Evolutionary conservation across 1,140 invertebrate genomes (phyloP), one percentile per base, ranked within the genome.

Genomic region (Zaprionus capensis): DNA sequence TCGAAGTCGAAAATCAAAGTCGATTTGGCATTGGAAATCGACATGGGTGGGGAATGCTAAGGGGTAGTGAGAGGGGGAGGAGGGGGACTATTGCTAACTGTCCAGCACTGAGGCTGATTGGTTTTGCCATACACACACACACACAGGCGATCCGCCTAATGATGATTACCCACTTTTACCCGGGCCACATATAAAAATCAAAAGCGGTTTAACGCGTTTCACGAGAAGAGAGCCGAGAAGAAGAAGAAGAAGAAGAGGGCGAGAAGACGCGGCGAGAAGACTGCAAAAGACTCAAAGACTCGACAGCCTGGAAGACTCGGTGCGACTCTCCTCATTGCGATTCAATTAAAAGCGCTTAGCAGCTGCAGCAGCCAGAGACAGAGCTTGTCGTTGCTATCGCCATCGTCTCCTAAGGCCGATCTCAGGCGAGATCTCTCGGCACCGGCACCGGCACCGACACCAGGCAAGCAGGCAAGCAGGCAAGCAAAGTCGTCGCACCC

Each of bases 151-250:
- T 38, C 66, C 24, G 57, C 73, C 83, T 87, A 87, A 87, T 87
- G 83, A 87, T 87, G 83, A 87, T 87, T 87, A 88, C 83, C 84
- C 83, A 87, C 83, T 87, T 87, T 87, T 87, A 87, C 83, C 84
- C 77, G 76, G 46, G 56, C 67, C 58, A 69, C 26, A 59, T 56
- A 78, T 87, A 87, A 87, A 87, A 87, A 87, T 87, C 83, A 87
- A 87, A 87, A 87, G 83, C 83, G 83, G 83, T 87, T 87, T 87
- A 88, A 87, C 83, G 84, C 83, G 83, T 87, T 87, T 87, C 83
- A 75, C 82, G 76, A 51, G 20, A 12, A 24, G 46, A 51, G 15
- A 46, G 36, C 17, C 5, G n/a, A 36, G 41, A 2, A n/a, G 41
- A 28, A 28, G 7, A 7, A 51, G 26, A 7, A 51, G 28, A 34